Percentiles rank a stretch among this genome's conserved stretches.
These are phyloP conservation scores for Chrysemys picta DNA, from an alignment of 2,113 vertebrate genomes.

Conservation along the genomic window DNA sequence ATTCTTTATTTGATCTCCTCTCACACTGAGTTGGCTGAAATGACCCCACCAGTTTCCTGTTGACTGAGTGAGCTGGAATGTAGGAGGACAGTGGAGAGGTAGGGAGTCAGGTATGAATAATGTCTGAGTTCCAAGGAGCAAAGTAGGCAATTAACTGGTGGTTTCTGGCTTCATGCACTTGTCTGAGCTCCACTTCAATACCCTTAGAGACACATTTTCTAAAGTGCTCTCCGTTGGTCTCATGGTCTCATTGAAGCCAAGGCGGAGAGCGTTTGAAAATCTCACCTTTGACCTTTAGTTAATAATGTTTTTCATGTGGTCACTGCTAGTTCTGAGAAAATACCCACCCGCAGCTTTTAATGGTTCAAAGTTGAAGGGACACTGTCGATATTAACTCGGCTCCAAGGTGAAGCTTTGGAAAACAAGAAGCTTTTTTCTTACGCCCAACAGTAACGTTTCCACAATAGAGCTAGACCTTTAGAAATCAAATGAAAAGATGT, in stretches of 20 bases:
- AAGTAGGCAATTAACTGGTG: no score
- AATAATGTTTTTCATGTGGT: not conserved
- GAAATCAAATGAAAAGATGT: not conserved
- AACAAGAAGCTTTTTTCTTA: not conserved
- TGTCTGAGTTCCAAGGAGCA: not conserved
- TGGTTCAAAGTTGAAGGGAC: no score
- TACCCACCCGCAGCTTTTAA: not conserved
- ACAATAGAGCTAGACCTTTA: not conserved
- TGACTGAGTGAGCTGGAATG: not conserved
- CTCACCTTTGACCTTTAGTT: not conserved
- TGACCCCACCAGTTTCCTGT: accelerated
- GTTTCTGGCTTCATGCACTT: not conserved
- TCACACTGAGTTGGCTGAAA: not conserved
- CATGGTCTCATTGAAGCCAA: not conserved
- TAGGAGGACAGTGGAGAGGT: not conserved
- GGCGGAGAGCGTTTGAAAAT: not conserved
- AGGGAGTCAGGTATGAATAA: not conserved
- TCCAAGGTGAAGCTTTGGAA: not conserved
- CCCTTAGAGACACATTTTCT: not conserved
- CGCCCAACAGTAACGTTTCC: not conserved
- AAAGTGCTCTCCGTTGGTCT: not conserved
- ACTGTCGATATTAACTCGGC: not conserved
- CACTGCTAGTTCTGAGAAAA: not conserved
- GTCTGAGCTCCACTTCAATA: not conserved
- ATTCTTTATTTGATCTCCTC: not conserved